Evolutionary conservation across 2,113 vertebrate genomes (phyloP).

Genomic region (Indicator maculatus): DNA sequence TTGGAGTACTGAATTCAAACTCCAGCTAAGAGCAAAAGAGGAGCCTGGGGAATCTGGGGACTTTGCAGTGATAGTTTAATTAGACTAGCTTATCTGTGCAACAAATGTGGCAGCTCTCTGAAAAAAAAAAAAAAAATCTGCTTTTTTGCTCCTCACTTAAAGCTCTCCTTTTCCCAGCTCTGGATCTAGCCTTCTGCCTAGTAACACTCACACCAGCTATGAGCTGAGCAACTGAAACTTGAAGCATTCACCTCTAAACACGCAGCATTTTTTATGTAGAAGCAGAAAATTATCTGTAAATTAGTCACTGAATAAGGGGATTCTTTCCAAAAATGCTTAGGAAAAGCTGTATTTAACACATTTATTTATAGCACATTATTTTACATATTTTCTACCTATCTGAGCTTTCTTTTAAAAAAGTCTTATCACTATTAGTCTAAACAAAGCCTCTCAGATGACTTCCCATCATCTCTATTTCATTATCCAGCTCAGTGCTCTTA

Average conservation of each 20-base stretch:
- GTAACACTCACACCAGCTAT: background rate
- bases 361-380: slow-evolving; percentile 12
- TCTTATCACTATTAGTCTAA: slow-evolving; percentile 33
- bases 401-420: background rate
- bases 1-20: slow-evolving; percentile 28
- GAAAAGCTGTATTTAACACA: background rate
- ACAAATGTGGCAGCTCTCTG: slow-evolving; percentile 27
- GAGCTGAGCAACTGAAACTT: background rate
- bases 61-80: slow-evolving; percentile 59
- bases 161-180: background rate
- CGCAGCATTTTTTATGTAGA: background rate
- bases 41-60: slow-evolving; percentile 29
- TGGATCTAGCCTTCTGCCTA: background rate
- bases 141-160: slow-evolving; percentile 31
- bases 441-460: slow-evolving; percentile 10
- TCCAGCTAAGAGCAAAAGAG: slow-evolving; percentile 66
- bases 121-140: background rate
- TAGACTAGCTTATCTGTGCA: slow-evolving; percentile 54
- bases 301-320: background rate
- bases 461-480: slow-evolving; percentile 20
- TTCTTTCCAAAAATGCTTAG: background rate
- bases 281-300: background rate
- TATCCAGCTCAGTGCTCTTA: background rate
- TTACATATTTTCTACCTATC: slow-evolving; percentile 46
- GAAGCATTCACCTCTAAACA: background rate